Evolutionary conservation across 2,888 invertebrate species (phyloP), one percentile per base, ranked within the genome.

Genomic region (Nezara viridula): DNA sequence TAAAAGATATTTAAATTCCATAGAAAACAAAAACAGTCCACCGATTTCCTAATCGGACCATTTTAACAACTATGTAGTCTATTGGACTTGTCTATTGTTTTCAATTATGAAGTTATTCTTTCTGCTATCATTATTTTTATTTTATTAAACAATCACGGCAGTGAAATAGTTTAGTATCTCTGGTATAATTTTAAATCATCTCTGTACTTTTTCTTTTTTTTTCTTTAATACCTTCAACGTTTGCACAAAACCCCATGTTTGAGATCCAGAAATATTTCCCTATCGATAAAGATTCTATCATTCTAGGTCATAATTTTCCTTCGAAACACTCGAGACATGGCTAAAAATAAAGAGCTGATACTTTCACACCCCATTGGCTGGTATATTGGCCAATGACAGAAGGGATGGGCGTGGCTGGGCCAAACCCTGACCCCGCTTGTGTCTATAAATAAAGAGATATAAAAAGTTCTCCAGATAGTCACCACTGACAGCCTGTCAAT

Each of bases 361-460:
- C 32, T 73, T 73, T 73, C 19, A 73, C 32, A 73, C 32, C n/a
- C 16, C 81, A 81, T 81, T 81, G 81, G 81, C 40, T 81, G 81
- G n/a, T 5, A 47, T 40, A 81, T 47, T 44, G 44, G 81, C 81
- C 81, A 81, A 81, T 81, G 81, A 47, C 81, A 81, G 81, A n/a
- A n/a, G 44, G 21, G 81, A n/a, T 81, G 81, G 81, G 81, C 81
- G 81, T 44, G 81, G 81, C 44, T 44, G 5, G 81, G 44, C 24
- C 81, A 81, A 81, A 44, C 81, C 81, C 81, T 81, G 81, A 81
- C 81, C 81, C n/a, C 4, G 81, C 81, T 47, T 0, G 40, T 9
- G 44, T 24, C 81, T 81, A 81, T 47, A 81, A 44, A 81, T 81
- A 81, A 81, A 81, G 44, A 81, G 81, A 73, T 73, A 73, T 73